These are phyloP conservation scores for Gobio occitaniae DNA, from an alignment of 2,797 vertebrate genomes.

Conservation along the genomic window DNA sequence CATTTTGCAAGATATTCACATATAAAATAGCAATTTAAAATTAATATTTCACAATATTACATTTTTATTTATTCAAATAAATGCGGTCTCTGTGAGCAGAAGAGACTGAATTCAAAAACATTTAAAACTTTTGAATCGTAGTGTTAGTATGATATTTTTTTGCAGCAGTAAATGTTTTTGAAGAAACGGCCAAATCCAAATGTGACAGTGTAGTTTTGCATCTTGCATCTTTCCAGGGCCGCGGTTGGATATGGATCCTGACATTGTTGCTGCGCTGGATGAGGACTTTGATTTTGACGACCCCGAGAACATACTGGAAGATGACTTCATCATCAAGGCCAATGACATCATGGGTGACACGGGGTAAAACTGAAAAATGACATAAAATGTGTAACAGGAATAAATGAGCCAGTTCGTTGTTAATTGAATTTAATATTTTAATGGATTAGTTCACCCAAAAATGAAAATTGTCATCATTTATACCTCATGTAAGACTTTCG, in stretches of 20 bases:
- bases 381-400: background rate
- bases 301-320: conserved; percentile 92
- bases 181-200: background rate
- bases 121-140: background rate
- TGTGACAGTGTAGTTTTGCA: background rate
- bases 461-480: background rate
- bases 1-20: too few species aligned
- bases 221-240: conserved; percentile 80
- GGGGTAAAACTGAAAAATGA: conserved; percentile 69
- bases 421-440: background rate
- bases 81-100: too few species aligned
- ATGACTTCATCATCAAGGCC: conserved; percentile 91
- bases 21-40: too few species aligned
- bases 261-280: conserved; percentile 94
- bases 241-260: conserved; percentile 93
- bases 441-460: background rate
- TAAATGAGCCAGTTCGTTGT: background rate
- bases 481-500: background rate
- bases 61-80: too few species aligned
- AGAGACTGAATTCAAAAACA: too few species aligned
- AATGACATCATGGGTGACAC: conserved; percentile 68
- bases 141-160: background rate
- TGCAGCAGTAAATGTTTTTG: background rate
- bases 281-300: conserved; percentile 94
- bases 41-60: too few species aligned